Base-by-base conservation (phyloP, 2,113 vertebrate species). In the Hystrix cristata region DNA sequence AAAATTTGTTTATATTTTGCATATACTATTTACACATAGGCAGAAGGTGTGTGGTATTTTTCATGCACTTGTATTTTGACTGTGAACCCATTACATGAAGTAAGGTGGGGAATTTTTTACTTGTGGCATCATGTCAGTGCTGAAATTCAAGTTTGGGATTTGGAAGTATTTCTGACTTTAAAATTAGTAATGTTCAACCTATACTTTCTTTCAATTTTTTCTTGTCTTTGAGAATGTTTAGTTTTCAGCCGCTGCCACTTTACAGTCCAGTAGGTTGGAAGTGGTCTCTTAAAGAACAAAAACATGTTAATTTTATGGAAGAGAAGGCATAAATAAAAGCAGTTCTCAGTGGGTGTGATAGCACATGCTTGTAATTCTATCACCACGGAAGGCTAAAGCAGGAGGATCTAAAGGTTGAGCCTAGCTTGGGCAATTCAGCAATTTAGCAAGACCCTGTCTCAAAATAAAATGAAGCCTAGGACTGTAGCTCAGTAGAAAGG, bases 231-330 rank as follows among this genome's bases (percentile, higher is more conserved):
- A 90, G 59, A 71, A 92, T 85, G 3, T 71, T 72, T 87, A 59
- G 14, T 91, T 89, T 94, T 87, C 65, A 85, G 92, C 80, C 31
- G 95, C 10, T 71, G 27, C 38, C 11, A 69, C 59, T 93, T 94
- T 94, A 3, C 21, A 82, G 21, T 62, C 53, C 18, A 82, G 46
- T 53, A 91, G 62, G 21, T 92, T 90, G 62, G 34, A 91, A 82
- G 29, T 95, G 38, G 90, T 91, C 9, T 94, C 7, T 71, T 59
- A 43, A 76, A 87, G 43, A 76, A 76, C 43, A 76, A 29, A 74
- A 87, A 65, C 84, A 2, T 72, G 59, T 96, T 86, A 60, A 80
- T 82, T 93, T 84, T 79, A 59, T 72, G 55, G 21, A 71, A 64
- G 25, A 82, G 65, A 90, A 78, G 46, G 1, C 55, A 5, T 76